Percentiles rank a stretch among this genome's conserved stretches.
Evolutionary conservation across 1,140 invertebrate genomes (phyloP).

Genomic region (Spodoptera litura): DNA sequence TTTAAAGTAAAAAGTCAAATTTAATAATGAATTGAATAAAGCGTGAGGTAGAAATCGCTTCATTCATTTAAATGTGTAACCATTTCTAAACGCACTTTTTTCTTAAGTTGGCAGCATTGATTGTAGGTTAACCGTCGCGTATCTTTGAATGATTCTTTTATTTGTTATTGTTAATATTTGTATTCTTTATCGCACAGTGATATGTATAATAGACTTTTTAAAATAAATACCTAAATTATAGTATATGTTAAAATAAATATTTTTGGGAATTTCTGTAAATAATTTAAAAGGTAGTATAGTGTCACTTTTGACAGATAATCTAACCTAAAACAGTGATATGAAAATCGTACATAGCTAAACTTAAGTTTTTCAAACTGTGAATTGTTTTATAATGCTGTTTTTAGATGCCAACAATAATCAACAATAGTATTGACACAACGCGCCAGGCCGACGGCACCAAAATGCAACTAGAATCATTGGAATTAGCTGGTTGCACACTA

Average conservation of each 20-base stretch:
- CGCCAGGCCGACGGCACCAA: slow-evolving; percentile 79
- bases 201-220: neutral
- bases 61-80: neutral
- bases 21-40: neutral
- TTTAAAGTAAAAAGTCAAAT: too few species aligned
- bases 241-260: neutral
- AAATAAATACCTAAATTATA: neutral
- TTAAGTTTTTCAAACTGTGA: slow-evolving; percentile 39
- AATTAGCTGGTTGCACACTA: slow-evolving; percentile 90
- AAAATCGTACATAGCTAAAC: slow-evolving; percentile 37
- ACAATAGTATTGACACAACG: slow-evolving; percentile 64
- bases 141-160: slow-evolving; percentile 38
- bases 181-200: neutral
- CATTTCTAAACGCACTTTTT: neutral
- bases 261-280: neutral
- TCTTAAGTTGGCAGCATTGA: slow-evolving; percentile 7
- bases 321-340: slow-evolving; percentile 60
- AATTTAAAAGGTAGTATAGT: slow-evolving; percentile 33
- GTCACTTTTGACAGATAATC: slow-evolving; percentile 47
- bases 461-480: slow-evolving; percentile 88
- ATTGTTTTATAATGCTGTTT: slow-evolving; percentile 54
- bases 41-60: neutral
- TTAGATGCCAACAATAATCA: slow-evolving; percentile 78
- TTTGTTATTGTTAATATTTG: slow-evolving; percentile 30
- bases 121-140: slow-evolving; percentile 33